Evolutionary conservation across 2,797 vertebrate species (phyloP), one percentile per base, ranked within the genome.

Genomic region (Hemibagrus guttatus): DNA sequence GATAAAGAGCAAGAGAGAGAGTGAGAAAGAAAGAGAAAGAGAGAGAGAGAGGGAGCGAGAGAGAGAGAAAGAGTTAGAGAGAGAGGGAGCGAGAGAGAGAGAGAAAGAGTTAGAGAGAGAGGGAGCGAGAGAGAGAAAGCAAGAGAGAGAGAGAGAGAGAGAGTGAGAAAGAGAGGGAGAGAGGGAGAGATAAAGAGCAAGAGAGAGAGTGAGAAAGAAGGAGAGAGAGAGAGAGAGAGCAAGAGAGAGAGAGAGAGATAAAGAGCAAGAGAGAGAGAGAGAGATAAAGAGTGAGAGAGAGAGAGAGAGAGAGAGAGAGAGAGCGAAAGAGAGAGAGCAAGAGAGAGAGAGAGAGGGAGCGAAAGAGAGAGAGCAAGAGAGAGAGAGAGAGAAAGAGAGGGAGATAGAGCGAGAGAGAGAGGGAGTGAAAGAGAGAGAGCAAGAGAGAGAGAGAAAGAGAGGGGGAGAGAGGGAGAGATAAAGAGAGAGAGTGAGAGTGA

Each of bases 381-480:
- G 54, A 80, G 61, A 46, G 76, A 76, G 35, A 9, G 31, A 7
- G n/a, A 6, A 17, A 19, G 17, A 28, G 74, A 19, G 49, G n/a
- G n/a, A n/a, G n/a, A n/a, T n/a, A n/a, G n/a, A n/a, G n/a, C n/a
- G 42, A 14, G 54, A 61, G 54, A 80, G 61, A 46, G 76, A 76
- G 35, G n/a, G n/a, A n/a, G n/a, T n/a, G n/a, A n/a, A n/a, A 9
- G 31, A 7, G n/a, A 6, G 28, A 19, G 17, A 28, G 74, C 9
- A n/a, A 61, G 54, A 80, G 61, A 46, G 76, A 76, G 35, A 9
- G 31, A 7, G n/a, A 6, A 17, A 19, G 17, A 28, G 74, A 19
- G 49, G 64, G 35, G 46, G 42, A 14, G 54, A 61, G 54, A 80
- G 61, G 35, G 76, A 76, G 35, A 9, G 31, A 7, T n/a, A n/a